These are phyloP conservation scores for Anarrhichthys ocellatus DNA, from an alignment of 2,113 vertebrate species.

Conservation along the genomic window DNA sequence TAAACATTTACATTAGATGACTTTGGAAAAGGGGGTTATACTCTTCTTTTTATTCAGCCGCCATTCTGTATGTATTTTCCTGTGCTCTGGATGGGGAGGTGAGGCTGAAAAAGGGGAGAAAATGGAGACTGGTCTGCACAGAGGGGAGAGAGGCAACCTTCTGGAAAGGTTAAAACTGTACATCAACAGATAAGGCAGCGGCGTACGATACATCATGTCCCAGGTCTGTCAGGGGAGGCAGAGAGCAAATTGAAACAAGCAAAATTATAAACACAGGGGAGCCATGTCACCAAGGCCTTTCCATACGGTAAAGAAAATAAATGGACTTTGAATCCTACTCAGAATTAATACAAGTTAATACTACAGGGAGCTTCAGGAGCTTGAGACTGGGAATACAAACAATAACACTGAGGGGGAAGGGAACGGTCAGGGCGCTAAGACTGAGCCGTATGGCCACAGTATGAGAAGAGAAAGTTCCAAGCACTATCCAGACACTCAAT, in stretches of 20 bases:
- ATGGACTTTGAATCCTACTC: slow-evolving; percentile 77
- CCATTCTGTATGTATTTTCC: slow-evolving; percentile 61
- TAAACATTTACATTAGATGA: slow-evolving; percentile 88
- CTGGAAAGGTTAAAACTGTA: slow-evolving; percentile 83
- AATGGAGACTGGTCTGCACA: slow-evolving; percentile 1
- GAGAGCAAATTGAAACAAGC: slow-evolving; percentile 82
- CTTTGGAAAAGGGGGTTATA: slow-evolving; percentile 76
- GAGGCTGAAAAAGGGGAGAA: slow-evolving; percentile 19
- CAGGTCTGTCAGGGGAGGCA: slow-evolving; percentile 74
- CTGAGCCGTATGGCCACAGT: slow-evolving; percentile 39
- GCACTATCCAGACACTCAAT: neutral
- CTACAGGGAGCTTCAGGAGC: slow-evolving; percentile 64
- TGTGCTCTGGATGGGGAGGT: slow-evolving; percentile 53
- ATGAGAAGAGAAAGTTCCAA: slow-evolving; percentile 44
- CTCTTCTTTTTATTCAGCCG: slow-evolving; percentile 70
- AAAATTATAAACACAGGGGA: slow-evolving; percentile 83
- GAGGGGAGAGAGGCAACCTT: slow-evolving; percentile 74
- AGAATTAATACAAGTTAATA: slow-evolving; percentile 77
- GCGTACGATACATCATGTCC: slow-evolving; percentile 79
- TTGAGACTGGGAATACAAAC: slow-evolving; percentile 61
- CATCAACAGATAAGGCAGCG: slow-evolving; percentile 82
- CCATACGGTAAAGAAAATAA: slow-evolving; percentile 78
- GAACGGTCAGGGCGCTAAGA: slow-evolving; percentile 50
- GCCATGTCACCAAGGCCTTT: slow-evolving; percentile 78
- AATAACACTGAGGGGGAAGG: slow-evolving; percentile 53